Evolutionary conservation across 2,113 vertebrate genomes (phyloP).

Genomic region (Odocoileus hemionus): DNA sequence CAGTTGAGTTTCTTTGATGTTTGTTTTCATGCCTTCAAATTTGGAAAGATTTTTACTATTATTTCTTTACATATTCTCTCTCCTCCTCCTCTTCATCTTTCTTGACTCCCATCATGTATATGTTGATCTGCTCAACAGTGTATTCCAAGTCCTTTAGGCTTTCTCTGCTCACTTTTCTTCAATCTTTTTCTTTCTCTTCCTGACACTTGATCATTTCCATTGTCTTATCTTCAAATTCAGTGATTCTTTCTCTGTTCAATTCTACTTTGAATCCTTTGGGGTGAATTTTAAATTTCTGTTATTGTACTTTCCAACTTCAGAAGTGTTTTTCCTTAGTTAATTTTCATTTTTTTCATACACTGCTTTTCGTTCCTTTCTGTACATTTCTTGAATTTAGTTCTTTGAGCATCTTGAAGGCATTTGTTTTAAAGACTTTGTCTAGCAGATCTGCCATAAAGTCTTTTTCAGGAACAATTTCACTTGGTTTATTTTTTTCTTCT

Average conservation of each 20-base stretch:
- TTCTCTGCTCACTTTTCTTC: background rate
- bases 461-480: background rate
- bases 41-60: background rate
- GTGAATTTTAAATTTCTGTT: background rate
- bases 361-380: background rate
- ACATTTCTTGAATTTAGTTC: background rate
- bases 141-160: background rate
- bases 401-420: background rate
- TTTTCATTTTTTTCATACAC: background rate
- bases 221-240: background rate
- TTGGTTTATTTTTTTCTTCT: background rate
- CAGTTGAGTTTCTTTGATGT: background rate
- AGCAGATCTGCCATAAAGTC: background rate
- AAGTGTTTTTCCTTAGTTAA: background rate
- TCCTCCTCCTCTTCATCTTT: background rate
- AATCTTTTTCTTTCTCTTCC: background rate
- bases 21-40: background rate
- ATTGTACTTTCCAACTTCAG: background rate
- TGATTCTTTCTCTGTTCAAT: background rate
- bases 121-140: background rate
- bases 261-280: background rate
- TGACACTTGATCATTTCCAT: background rate
- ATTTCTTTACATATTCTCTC: background rate
- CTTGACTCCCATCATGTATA: background rate
- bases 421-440: background rate